Evolutionary conservation across 2,797 vertebrate genomes (phyloP).

Genomic region (Clamator glandarius): DNA sequence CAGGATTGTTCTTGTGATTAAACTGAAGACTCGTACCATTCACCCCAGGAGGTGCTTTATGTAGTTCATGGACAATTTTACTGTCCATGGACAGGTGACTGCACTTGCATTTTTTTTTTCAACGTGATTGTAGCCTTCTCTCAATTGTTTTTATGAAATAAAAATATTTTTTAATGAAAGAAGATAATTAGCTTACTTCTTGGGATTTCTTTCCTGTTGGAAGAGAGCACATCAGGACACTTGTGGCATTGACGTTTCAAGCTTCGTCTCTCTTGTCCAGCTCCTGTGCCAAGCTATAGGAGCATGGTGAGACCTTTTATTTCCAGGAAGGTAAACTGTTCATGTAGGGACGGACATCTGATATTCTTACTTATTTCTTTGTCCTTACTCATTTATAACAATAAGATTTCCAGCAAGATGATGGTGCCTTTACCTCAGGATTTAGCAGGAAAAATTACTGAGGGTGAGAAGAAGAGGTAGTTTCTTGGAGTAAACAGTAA

Average conservation of each 20-base stretch:
- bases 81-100: background rate
- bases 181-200: background rate
- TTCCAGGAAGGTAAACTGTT: background rate
- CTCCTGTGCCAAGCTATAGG: background rate
- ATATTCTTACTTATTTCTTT: background rate
- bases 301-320: background rate
- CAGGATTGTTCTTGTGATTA: background rate
- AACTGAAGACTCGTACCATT: background rate
- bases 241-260: background rate
- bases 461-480: background rate
- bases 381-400: background rate
- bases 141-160: background rate
- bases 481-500: background rate
- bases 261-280: background rate
- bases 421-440: background rate
- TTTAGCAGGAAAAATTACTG: background rate
- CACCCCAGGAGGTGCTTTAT: background rate
- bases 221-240: background rate
- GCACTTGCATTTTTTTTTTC: background rate
- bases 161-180: background rate
- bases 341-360: background rate
- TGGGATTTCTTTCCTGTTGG: background rate
- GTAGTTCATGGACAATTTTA: background rate
- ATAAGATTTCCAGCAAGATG: background rate
- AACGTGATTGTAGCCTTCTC: accelerated